Percentiles rank a stretch among this genome's conserved stretches.
Evolutionary conservation across 2,888 invertebrate genomes (phyloP).

Genomic region (Caenorhabditis sp.): DNA sequence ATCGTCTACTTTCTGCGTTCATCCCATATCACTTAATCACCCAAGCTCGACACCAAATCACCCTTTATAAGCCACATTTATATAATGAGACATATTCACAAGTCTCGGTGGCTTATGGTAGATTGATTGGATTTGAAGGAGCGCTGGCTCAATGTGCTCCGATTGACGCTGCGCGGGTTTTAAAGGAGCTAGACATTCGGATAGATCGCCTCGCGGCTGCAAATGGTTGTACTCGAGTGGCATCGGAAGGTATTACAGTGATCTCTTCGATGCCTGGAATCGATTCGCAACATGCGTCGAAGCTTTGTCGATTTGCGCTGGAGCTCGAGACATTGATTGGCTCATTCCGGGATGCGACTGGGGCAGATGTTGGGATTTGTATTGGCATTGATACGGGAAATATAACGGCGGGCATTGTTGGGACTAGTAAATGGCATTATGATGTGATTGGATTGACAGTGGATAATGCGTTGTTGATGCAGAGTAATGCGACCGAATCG

Average conservation of each 20-base stretch:
- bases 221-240: conserved; percentile 45
- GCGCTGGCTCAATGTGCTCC: conserved; percentile 63
- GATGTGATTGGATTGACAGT: conserved; percentile 63
- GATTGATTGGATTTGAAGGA: conserved; percentile 61
- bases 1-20: conserved; percentile 58
- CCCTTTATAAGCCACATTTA: conserved; percentile 56
- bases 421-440: conserved; percentile 68
- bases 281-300: conserved; percentile 51
- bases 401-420: conserved; percentile 59
- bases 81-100: conserved; percentile 62
- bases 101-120: conserved; percentile 64
- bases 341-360: conserved; percentile 66
- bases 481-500: conserved; percentile 50
- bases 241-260: conserved; percentile 50
- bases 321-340: conserved; percentile 49
- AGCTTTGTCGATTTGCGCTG: conserved; percentile 49
- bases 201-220: conserved; percentile 37
- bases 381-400: conserved; percentile 49
- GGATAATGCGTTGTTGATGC: conserved; percentile 62
- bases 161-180: conserved; percentile 63
- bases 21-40: conserved; percentile 63
- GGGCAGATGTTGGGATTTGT: conserved; percentile 59
- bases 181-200: conserved; percentile 61
- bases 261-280: conserved; percentile 45
- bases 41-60: conserved; percentile 62